These are phyloP conservation scores for Chromis chromis DNA, from an alignment of 2,797 vertebrate species.

Conservation along the genomic window DNA sequence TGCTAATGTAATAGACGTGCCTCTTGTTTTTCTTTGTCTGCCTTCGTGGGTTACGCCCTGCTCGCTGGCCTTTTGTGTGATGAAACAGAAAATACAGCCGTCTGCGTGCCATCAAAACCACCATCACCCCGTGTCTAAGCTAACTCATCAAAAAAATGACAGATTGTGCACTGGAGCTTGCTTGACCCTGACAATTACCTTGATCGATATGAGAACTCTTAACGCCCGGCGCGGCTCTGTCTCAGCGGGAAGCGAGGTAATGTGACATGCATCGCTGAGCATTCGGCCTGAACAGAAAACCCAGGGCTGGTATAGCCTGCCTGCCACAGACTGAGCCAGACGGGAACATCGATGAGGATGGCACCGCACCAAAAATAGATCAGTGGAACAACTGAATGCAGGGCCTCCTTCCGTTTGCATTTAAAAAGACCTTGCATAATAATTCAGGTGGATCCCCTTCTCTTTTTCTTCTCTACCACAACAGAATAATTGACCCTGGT, in stretches of 20 bases:
- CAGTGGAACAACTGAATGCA: slow-evolving; percentile 54
- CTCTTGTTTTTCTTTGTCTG: slow-evolving; percentile 34
- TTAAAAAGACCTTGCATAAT: neutral
- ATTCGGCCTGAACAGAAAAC: slow-evolving; percentile 63
- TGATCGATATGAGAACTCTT: slow-evolving; percentile 57
- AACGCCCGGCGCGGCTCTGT: slow-evolving; percentile 21
- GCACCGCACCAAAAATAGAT: slow-evolving; percentile 67
- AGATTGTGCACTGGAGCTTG: slow-evolving; percentile 57
- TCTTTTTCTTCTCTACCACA: slow-evolving; percentile 13
- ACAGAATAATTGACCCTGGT: slow-evolving; percentile 27
- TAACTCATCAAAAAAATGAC: slow-evolving; percentile 54
- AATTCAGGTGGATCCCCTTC: slow-evolving; percentile 25
- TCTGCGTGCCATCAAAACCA: neutral
- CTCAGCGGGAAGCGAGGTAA: slow-evolving; percentile 58
- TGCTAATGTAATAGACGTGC: slow-evolving; percentile 17
- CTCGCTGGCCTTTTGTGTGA: slow-evolving; percentile 21
- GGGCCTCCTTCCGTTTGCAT: slow-evolving; percentile 23
- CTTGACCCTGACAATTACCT: slow-evolving; percentile 70
- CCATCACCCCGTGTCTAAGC: neutral
- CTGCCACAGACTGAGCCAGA: slow-evolving; percentile 52
- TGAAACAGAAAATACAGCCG: slow-evolving; percentile 31
- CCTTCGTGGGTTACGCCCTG: slow-evolving; percentile 24
- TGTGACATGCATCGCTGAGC: slow-evolving; percentile 64
- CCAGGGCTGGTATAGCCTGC: slow-evolving; percentile 39
- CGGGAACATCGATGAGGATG: slow-evolving; percentile 63